Evolutionary conservation across 2,888 invertebrate genomes (phyloP).

Genomic region (Lymantria monacha): DNA sequence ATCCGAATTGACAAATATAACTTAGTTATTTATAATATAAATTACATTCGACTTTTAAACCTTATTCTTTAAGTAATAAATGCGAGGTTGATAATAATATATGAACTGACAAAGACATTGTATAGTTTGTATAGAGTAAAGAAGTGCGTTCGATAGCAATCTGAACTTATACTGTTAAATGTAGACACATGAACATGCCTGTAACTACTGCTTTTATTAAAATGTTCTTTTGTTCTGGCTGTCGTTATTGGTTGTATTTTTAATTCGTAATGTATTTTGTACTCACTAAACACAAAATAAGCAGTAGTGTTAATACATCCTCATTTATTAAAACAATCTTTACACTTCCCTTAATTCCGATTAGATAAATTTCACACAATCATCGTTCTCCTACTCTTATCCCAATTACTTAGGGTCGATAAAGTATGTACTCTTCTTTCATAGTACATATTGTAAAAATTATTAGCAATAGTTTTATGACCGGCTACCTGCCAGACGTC

Average conservation of each 20-base stretch:
- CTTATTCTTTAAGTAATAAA: conserved; percentile 6
- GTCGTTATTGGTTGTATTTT: conserved; percentile 31
- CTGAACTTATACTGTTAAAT: conserved; percentile 52
- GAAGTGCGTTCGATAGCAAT: conserved; percentile 59
- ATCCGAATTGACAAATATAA: conserved; percentile 35
- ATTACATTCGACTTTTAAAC: conserved; percentile 9
- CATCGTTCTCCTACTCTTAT: too few relatives aligned
- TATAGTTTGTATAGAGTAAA: conserved; percentile 41
- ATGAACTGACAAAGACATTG: conserved; percentile 1
- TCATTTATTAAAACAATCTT: too few relatives aligned
- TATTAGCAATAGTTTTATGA: too few relatives aligned
- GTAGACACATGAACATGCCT: conserved; percentile 53
- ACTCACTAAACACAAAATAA: too few relatives aligned
- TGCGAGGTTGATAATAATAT: background rate
- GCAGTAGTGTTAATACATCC: too few relatives aligned
- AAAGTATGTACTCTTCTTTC: too few relatives aligned
- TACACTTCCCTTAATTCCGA: too few relatives aligned
- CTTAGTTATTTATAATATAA: conserved; percentile 9
- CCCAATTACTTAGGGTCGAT: too few relatives aligned
- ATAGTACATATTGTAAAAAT: too few relatives aligned
- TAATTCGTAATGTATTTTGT: conserved; percentile 16
- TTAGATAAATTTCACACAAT: too few relatives aligned
- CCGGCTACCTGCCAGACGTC: too few relatives aligned
- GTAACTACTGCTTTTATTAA: conserved; percentile 56
- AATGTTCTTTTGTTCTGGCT: conserved; percentile 31